Base-by-base conservation (phyloP, 53 echinoderm and acorn worm species). In the Astropecten irregularis region DNA sequence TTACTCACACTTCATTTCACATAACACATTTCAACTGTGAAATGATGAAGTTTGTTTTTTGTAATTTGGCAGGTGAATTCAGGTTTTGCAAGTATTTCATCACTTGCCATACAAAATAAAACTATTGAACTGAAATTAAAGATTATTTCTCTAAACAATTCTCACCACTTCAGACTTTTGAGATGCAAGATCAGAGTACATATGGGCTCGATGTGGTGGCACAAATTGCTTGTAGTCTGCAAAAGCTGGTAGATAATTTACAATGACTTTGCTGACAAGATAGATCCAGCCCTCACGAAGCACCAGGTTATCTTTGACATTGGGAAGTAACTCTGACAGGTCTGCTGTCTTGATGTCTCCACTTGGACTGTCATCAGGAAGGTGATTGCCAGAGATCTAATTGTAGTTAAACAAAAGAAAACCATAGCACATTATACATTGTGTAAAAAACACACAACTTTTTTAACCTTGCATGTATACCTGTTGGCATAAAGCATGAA, bases 111-210 rank as follows among this genome's bases (percentile, higher is more conserved):
- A 11, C n/a, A 54, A 54, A 54, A 54, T 19, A 54, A 20, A 11
- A 18, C n/a, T 54, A 4, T 18, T 5, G n/a, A 19, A 11, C 4
- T 11, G 5, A 54, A 11, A 4, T 5, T 18, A 26, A 22, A 49
- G 25, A 13, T n/a, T n/a, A n/a, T n/a, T n/a, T n/a, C n/a, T n/a
- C n/a, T n/a, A n/a, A n/a, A n/a, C n/a, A n/a, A n/a, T n/a, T n/a
- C n/a, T n/a, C n/a, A 77, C 77, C 60, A 60, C 59, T 39, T 77
- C 74, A 5, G 74, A 30, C 54, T 74, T 74, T 38, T 74, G 29
- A 18, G 15, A 33, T 3, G 56, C 74, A 9, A 69, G 9, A 3
- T 36, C 53, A 53, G 27, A 52, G n/a, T 74, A 74, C 37, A 33
- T 31, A 22, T 74, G 56, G 25, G 28, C 18, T 28, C 22, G 30